Conservation (phyloP, 2,888 invertebrate genomes). For the Brenthis hecate region DNA sequence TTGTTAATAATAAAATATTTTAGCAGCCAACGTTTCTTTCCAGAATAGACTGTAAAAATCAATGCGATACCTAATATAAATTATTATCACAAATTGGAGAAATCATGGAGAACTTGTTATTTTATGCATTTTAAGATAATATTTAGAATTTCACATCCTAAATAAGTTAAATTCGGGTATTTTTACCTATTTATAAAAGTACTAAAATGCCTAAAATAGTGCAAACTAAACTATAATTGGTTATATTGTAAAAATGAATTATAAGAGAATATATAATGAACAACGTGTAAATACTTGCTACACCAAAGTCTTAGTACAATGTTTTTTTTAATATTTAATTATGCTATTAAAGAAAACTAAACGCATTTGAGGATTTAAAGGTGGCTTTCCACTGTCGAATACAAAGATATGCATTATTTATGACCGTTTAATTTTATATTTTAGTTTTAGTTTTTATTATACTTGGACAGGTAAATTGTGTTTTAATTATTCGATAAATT, state of each 20-base stretch:
- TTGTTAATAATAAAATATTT: no score
- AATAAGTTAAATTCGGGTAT: background rate
- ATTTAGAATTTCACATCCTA: background rate
- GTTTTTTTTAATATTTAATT: conserved; percentile 29
- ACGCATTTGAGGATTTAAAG: conserved; percentile 10
- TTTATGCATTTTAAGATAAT: conserved; percentile 12
- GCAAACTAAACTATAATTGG: conserved; percentile 21
- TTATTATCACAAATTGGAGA: background rate
- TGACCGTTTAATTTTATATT: background rate
- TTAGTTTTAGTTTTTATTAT: no score
- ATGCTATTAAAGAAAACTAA: conserved; percentile 8
- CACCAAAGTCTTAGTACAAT: conserved; percentile 30
- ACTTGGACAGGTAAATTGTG: no score
- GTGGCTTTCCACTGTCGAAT: conserved; percentile 24
- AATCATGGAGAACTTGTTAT: background rate
- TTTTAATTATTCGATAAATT: no score
- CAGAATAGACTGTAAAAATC: no score
- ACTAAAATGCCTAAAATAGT: conserved; percentile 14
- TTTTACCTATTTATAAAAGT: conserved; percentile 5
- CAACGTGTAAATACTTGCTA: conserved; percentile 29
- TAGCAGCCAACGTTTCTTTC: no score
- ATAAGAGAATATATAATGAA: conserved; percentile 18
- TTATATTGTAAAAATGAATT: conserved; percentile 21
- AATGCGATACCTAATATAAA: background rate
- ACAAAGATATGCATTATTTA: background rate